Conservation (phyloP, 2,113 vertebrate species). For the Trichechus manatus region DNA sequence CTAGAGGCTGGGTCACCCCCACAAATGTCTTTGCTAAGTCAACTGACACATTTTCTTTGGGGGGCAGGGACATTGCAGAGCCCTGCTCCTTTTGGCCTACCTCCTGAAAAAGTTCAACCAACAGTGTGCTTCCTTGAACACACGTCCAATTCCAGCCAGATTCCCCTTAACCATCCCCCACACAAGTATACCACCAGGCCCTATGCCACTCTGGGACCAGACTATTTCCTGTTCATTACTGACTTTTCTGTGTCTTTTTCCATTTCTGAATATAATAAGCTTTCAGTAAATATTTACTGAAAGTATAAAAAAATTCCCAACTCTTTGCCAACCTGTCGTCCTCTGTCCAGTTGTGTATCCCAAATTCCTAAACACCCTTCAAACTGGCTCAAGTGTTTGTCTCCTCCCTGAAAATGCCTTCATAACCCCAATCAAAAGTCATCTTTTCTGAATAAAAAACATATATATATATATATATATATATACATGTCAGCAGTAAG, state of each 20-base stretch:
- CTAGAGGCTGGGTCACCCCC: too few relatives aligned
- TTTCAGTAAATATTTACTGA: conserved; percentile 54
- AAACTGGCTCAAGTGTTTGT: background rate
- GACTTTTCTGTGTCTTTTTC: conserved; percentile 33
- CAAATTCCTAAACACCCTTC: background rate
- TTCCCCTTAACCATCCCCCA: background rate
- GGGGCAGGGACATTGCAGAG: background rate
- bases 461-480: background rate
- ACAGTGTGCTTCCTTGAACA: background rate
- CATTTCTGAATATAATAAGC: conserved; percentile 28
- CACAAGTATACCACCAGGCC: background rate
- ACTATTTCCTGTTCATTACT: background rate
- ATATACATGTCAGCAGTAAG: background rate
- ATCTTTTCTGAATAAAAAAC: background rate
- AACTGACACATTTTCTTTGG: background rate
- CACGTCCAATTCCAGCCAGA: background rate
- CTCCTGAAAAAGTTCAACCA: background rate
- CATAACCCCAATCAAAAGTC: background rate
- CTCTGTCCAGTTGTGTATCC: background rate
- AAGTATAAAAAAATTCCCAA: conserved; percentile 22
- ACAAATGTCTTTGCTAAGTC: background rate
- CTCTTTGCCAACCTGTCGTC: background rate
- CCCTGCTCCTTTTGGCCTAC: background rate
- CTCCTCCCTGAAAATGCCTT: background rate
- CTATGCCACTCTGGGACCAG: background rate